These are phyloP conservation scores for Brachypalpus laphriformis DNA, from an alignment of 2,888 invertebrate species.

Conservation along the genomic window DNA sequence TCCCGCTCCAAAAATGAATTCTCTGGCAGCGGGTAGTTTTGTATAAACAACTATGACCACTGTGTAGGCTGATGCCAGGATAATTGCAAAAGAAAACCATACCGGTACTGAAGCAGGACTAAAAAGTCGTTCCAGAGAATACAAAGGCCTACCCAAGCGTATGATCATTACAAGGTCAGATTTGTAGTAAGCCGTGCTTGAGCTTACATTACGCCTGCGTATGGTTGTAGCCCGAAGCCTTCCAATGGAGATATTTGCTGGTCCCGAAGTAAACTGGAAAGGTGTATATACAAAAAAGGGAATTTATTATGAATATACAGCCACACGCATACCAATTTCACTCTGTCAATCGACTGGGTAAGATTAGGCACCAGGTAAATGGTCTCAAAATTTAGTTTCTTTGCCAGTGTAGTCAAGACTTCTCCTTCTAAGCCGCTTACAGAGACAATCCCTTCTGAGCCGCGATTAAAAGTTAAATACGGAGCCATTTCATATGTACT, in stretches of 20 bases:
- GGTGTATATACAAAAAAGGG: neutral
- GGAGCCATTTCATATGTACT: neutral
- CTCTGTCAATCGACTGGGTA: neutral
- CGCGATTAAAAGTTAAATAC: neutral
- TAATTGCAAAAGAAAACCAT: neutral
- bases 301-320: too few species aligned
- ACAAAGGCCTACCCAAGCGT: neutral
- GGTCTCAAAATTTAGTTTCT: conserved; percentile 1
- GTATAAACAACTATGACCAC: neutral
- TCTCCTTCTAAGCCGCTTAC: neutral
- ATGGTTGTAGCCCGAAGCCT: neutral
- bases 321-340: neutral
- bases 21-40: neutral
- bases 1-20: neutral
- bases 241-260: conserved; percentile 16
- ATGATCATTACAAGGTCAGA: conserved; percentile 11
- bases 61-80: neutral
- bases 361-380: neutral
- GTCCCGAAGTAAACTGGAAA: neutral
- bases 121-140: neutral
- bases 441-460: neutral
- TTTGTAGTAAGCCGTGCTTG: conserved; percentile 13
- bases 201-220: conserved; percentile 5
- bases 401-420: neutral
- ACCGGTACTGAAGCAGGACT: neutral